Conservation (phyloP, 2,888 invertebrate species). For the Tetropium fuscum region DNA sequence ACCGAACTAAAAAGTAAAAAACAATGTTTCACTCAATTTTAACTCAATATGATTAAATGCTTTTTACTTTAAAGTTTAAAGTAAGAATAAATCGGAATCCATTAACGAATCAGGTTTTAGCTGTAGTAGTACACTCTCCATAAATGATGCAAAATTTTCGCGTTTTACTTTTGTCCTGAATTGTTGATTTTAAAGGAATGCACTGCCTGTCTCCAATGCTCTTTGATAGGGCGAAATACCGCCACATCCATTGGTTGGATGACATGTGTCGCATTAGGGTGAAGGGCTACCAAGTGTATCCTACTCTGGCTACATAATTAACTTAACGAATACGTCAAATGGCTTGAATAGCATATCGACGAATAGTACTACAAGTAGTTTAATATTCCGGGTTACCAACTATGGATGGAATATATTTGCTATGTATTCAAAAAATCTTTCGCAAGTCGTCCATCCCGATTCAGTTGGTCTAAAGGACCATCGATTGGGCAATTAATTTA, state of each 20-base stretch:
- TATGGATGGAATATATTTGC: conserved; percentile 25
- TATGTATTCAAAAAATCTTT: conserved; percentile 19
- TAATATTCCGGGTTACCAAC: conserved; percentile 5
- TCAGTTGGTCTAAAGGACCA: conserved; percentile 17
- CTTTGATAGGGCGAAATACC: conserved; percentile 10
- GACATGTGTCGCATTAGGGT: conserved; percentile 17
- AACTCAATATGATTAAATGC: no score
- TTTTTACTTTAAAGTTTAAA: no score
- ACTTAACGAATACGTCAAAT: conserved; percentile 17
- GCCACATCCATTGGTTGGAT: conserved; percentile 9
- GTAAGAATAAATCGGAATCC: no score
- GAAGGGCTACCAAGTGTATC: conserved; percentile 12
- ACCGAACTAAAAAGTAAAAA: no score
- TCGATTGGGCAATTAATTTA: neutral
- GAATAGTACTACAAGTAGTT: conserved; percentile 15
- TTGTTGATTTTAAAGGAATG: conserved; percentile 22
- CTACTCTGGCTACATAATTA: conserved; percentile 21
- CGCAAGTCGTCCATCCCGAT: conserved; percentile 35
- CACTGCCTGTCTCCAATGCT: conserved; percentile 1
- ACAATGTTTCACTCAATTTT: no score
- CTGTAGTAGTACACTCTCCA: conserved; percentile 11
- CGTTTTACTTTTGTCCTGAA: conserved; percentile 21
- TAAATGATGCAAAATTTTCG: neutral
- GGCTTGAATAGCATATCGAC: conserved; percentile 23
- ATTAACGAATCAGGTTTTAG: conserved; percentile 16